Evolutionary conservation across 2,888 invertebrate genomes (phyloP), one percentile per base, ranked within the genome.

Genomic region (Lapara coniferarum): DNA sequence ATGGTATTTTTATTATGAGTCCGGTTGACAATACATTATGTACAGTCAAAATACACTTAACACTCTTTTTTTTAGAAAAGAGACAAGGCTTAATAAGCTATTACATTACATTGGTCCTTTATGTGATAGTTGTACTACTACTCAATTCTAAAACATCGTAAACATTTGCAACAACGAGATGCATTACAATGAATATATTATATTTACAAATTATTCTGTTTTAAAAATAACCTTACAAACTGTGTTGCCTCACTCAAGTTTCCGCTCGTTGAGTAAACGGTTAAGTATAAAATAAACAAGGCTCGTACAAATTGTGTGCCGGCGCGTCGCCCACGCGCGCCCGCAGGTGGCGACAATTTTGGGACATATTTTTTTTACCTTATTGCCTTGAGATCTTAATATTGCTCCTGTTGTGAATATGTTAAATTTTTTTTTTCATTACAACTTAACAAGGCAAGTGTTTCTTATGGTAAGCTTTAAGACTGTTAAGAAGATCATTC

Each of bases 291-390:
- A 55, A 55, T 55, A 55, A 55, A 55, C 19, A 12, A 55, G 19
- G 3, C 55, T 19, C 10, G 55, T 55, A 55, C 55, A 55, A 55
- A 55, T 55, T 55, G 55, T 55, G 19, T 19, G 10, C 7, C 51
- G 12, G 51, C 13, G 51, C 51, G 4, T 19, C 19, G 55, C 10
- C 55, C 55, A 16, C 55, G 19, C 55, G 55, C 55, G 55, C 19
- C 55, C 51, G 55, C 55, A n/a, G 55, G 19, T 19, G 55, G 55
- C 55, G 55, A 55, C 55, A 19, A 55, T 19, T 55, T 55, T 55
- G 16, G 19, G 19, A 19, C 10, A 55, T 19, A 2, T n/a, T 19
- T 55, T 25, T 25, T 55, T 55, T 55, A 55, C 19, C 19, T 19
- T 55, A 19, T 55, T 55, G 55, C 55, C 19, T 55, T 55, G 55